Conservation (phyloP, 2,797 vertebrate species). For the Coregonus ussuriensis region DNA sequence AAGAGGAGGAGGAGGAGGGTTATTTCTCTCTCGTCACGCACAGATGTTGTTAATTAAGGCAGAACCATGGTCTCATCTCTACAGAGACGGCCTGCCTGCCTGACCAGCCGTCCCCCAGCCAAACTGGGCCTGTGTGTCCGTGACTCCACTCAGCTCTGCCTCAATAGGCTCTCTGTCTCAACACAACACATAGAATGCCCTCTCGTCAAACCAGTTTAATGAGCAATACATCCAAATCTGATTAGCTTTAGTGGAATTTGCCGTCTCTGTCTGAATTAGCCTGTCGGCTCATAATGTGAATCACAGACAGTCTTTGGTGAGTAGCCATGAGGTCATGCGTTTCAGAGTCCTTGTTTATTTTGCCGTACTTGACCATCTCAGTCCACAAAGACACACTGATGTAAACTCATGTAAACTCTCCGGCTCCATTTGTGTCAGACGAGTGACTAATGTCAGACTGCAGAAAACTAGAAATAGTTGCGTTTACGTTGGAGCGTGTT, state of each 20-base stretch:
- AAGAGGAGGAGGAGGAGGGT: slow-evolving; percentile 3
- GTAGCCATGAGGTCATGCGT: not conserved
- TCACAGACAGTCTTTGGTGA: too few species aligned
- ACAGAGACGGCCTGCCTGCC: slow-evolving; percentile 3
- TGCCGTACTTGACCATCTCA: not conserved
- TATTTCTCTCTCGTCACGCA: slow-evolving; percentile 13
- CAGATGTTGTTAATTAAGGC: slow-evolving; percentile 48
- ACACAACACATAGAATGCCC: not conserved
- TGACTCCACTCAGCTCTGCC: not conserved
- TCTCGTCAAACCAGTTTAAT: not conserved
- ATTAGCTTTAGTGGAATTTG: not conserved
- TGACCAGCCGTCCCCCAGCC: not conserved
- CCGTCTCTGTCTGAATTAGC: not conserved
- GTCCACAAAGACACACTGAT: not conserved
- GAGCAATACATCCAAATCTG: not conserved
- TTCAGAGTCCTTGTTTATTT: not conserved
- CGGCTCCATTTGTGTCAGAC: not conserved
- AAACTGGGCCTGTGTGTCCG: not conserved
- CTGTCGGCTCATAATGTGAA: not conserved
- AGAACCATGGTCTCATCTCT: slow-evolving; percentile 30
- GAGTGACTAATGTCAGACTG: not conserved
- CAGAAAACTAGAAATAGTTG: not conserved
- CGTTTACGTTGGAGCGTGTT: not conserved
- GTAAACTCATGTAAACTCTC: not conserved
- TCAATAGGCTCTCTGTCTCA: not conserved